phyloP scores from a whole-genome alignment of 2,797 vertebrate species.

The Dryobates pubescens region DNA sequence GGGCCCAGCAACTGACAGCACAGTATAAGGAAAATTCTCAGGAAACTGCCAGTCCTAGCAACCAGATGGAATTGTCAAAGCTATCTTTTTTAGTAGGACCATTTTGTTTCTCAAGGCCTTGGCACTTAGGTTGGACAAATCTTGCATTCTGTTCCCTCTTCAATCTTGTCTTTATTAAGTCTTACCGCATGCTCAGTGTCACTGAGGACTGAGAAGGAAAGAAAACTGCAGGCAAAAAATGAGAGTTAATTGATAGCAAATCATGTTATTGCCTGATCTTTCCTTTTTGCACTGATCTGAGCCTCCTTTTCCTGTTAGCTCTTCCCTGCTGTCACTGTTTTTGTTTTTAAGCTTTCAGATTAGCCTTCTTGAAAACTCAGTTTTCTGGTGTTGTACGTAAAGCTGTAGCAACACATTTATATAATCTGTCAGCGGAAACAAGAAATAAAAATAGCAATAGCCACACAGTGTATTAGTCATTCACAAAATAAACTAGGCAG shows the following conservation, averaged over 20 bases:
- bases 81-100: neutral
- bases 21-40: neutral
- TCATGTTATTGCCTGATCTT: neutral
- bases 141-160: neutral
- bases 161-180: neutral
- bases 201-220: neutral
- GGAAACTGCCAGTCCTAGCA: neutral
- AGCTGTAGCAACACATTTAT: neutral
- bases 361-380: neutral
- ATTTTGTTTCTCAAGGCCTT: neutral
- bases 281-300: neutral
- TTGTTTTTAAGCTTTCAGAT: neutral
- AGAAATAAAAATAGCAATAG: neutral
- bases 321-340: neutral
- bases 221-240: neutral
- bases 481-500: neutral
- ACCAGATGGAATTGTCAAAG: neutral
- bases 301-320: neutral
- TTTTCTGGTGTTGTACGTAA: neutral
- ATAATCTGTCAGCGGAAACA: neutral
- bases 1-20: neutral
- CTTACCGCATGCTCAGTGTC: neutral
- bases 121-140: neutral
- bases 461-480: neutral
- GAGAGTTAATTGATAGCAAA: neutral